phyloP scores from a whole-genome alignment of 2,888 invertebrate genomes.

The Pegoplata infirma region DNA sequence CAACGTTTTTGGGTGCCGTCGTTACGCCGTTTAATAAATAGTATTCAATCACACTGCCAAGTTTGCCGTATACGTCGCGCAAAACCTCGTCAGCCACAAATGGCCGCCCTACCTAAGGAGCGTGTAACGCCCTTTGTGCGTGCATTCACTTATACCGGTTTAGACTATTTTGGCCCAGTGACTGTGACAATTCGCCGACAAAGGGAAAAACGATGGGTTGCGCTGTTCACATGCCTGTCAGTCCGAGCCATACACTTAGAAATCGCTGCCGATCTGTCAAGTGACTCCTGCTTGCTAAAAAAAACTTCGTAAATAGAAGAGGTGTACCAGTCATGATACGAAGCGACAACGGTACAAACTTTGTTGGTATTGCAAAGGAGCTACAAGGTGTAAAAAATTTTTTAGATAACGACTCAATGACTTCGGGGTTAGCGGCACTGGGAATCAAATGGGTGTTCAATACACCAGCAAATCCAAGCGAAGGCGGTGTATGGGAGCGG shows the following conservation, averaged over 20 bases:
- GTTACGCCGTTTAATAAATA: conserved; percentile 6
- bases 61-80: not conserved
- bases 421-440: not conserved
- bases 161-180: not conserved
- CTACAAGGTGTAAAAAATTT: not conserved
- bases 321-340: conserved; percentile 44
- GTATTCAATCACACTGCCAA: not conserved
- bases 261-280: conserved; percentile 48
- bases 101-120: conserved; percentile 2
- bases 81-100: conserved; percentile 1
- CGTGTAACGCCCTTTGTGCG: too few relatives aligned
- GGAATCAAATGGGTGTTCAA: conserved; percentile 31
- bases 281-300: conserved; percentile 42
- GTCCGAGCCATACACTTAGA: conserved; percentile 47
- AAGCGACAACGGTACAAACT: conserved; percentile 54
- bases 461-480: conserved; percentile 11
- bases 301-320: conserved; percentile 52
- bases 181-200: too few relatives aligned
- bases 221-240: too few relatives aligned
- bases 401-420: conserved; percentile 2
- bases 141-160: too few relatives aligned
- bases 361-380: conserved; percentile 38
- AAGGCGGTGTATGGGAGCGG: not conserved
- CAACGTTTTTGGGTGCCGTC: conserved; percentile 16
- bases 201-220: too few relatives aligned